Base-by-base conservation (phyloP, 2,888 invertebrate genomes). In the Druceiella hillmani region DNA sequence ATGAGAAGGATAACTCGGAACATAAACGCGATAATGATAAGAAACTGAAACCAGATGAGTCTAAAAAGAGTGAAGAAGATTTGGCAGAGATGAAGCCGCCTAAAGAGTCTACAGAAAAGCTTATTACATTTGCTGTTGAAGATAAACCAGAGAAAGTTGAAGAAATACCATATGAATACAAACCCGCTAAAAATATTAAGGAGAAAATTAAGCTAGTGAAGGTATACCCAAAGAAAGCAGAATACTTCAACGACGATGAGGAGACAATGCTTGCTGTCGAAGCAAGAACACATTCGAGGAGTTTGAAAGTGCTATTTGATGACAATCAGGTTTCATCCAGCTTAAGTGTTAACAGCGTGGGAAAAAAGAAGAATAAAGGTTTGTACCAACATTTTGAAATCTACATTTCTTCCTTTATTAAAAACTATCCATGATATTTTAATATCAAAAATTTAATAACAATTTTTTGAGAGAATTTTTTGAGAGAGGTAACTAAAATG, bases 211-310 rank as follows among this genome's bases (percentile, higher is more conserved):
- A 72, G 57, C 61, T 62, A 47, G 74, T 64, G 34, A 77, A 69
- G 49, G 67, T 66, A 6, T 62, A 67, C 43, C 65, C 73, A 4
- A 64, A 75, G 45, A 69, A 72, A 45, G 58, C 61, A 6, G 65
- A 64, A 22, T 64, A 69, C 37, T 62, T 66, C 5, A 72, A 67
- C 39, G 61, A 57, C 20, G 76, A 76, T 33, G 66, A 66, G 46
- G 75, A 75, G 55, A 76, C 78, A 1, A 76, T 78, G 76, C 64
- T 75, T 22, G 76, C 77, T n/a, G 68, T 76, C 41, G 77, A 78
- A 55, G 72, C 71, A 26, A 56, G 76, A 50, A 59, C 74, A 55
- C 62, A 76, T 51, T 61, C 62, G 31, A 55, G 72, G 52, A 67
- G 66, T 45, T 40, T 72, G 2, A 66, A 60, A 42, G 49, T 61